These are phyloP conservation scores for Linnaemya vulpina DNA, from an alignment of 2,888 invertebrate genomes.

Conservation along the genomic window DNA sequence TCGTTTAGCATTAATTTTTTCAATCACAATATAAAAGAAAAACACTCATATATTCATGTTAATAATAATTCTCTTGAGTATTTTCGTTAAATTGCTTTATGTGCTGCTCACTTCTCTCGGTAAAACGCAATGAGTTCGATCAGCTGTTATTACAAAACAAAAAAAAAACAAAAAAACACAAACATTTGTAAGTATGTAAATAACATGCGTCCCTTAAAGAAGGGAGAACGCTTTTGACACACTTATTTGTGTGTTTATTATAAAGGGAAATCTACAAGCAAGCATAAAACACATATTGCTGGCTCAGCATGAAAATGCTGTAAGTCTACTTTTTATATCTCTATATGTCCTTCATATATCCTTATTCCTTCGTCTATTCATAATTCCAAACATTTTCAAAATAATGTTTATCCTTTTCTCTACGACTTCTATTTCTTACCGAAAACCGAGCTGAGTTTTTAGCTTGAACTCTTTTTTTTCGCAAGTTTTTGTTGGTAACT, in stretches of 20 bases:
- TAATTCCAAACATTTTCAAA: too few relatives aligned
- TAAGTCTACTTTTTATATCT: too few relatives aligned
- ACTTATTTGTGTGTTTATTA: conserved; percentile 32
- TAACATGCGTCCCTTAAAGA: conserved; percentile 8
- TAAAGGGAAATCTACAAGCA: conserved; percentile 1
- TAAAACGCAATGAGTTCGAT: conserved; percentile 3
- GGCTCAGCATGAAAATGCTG: too few relatives aligned
- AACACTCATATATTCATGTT: conserved; percentile 11
- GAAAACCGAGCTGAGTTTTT: too few relatives aligned
- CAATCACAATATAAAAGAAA: neutral
- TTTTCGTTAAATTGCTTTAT: neutral
- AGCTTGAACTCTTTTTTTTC: too few relatives aligned
- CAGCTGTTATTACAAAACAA: conserved; percentile 56
- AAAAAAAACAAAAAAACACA: conserved; percentile 39
- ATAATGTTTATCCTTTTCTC: too few relatives aligned
- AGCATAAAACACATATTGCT: too few relatives aligned
- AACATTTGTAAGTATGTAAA: conserved; percentile 5
- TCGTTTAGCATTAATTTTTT: neutral
- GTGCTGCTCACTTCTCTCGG: conserved; percentile 7
- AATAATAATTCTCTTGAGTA: conserved; percentile 36
- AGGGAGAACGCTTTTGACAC: conserved; percentile 54
- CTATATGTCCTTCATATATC: too few relatives aligned
- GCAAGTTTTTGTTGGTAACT: too few relatives aligned
- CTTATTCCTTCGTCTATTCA: too few relatives aligned
- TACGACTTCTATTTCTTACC: too few relatives aligned